Evolutionary conservation across 2,888 invertebrate genomes (phyloP).

Genomic region (Lochmaea crataegi): DNA sequence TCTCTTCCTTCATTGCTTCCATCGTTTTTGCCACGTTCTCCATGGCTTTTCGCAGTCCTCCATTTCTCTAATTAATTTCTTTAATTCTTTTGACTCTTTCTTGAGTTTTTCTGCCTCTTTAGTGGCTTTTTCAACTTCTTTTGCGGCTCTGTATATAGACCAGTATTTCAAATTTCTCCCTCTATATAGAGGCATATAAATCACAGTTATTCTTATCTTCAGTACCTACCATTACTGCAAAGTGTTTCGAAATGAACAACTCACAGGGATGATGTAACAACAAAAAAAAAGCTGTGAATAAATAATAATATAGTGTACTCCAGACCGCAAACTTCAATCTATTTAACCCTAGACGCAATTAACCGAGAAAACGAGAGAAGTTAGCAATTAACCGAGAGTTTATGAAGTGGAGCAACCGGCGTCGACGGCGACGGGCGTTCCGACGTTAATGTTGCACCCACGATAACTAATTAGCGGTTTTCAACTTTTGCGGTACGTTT

Average conservation of each 20-base stretch:
- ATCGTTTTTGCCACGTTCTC: no score
- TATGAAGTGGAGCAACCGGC: conserved; percentile 20
- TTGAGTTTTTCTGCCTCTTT: no score
- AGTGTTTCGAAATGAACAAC: not conserved
- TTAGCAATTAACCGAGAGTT: conserved; percentile 18
- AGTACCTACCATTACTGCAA: not conserved
- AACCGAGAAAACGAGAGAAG: conserved; percentile 16
- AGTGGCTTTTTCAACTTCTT: no score
- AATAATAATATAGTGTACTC: conserved; percentile 9
- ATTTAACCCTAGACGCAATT: conserved; percentile 16
- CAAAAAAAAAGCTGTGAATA: conserved; percentile 1
- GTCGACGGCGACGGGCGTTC: conserved; percentile 4
- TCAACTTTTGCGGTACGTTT: conserved; percentile 10
- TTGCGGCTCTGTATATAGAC: no score
- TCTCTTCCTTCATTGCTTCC: no score
- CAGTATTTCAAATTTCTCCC: no score
- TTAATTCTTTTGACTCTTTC: no score
- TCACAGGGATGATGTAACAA: not conserved
- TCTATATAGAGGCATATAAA: no score
- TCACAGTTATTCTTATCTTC: no score
- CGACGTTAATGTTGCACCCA: conserved; percentile 15
- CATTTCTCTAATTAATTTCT: no score
- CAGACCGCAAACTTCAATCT: conserved; percentile 15
- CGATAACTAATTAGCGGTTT: conserved; percentile 23
- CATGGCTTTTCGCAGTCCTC: no score